Evolutionary conservation across 1,140 invertebrate genomes (phyloP), one percentile per base, ranked within the genome.

Genomic region (Panagrolaimus sp.): DNA sequence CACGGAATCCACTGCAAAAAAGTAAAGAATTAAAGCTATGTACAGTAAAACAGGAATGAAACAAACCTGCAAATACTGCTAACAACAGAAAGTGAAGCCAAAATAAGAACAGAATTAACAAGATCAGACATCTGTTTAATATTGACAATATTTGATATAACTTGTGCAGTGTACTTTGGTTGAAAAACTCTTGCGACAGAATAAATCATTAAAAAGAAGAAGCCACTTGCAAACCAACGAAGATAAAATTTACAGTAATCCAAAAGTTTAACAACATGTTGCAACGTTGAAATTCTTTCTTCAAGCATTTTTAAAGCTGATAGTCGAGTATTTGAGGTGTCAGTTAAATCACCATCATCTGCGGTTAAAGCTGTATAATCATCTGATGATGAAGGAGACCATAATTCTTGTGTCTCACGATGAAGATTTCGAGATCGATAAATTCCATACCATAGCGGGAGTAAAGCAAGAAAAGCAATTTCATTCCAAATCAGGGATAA

Each of bases 161-260:
- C 75, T 53, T 78, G 73, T 13, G 77, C 75, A 5, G 75, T 77
- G 47, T 75, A 78, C 45, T 78, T 77, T 11, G 75, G 75, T 42
- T 78, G 68, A 62, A 77, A 77, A 53, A 77, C 76, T 20, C 75
- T 65, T 44, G 75, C 75, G 61, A 25, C 20, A 11, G 71, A 72
- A 45, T 72, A 72, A 63, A 72, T 61, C 0, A 38, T 44, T 65
- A 72, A 45, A 46, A 72, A 72, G 11, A 72, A 9, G 16, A 72
- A 72, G 0, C 70, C 71, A 7, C 9, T 27, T 2, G 27, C 9
- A 25, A 72, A 72, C 71, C 71, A 72, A 3, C 2, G 3, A 8
- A 8, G 9, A 45, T 72, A 20, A 20, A 20, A 43, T 9, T 16
- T 31, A 31, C 63, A 65, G 45, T 67, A 72, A n/a, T 16, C 14